A percentile compares a stretch with the other conserved stretches of the same genome.
Evolutionary conservation across 2,888 invertebrate genomes (phyloP).

Genomic region (Zeuzera pyrina): DNA sequence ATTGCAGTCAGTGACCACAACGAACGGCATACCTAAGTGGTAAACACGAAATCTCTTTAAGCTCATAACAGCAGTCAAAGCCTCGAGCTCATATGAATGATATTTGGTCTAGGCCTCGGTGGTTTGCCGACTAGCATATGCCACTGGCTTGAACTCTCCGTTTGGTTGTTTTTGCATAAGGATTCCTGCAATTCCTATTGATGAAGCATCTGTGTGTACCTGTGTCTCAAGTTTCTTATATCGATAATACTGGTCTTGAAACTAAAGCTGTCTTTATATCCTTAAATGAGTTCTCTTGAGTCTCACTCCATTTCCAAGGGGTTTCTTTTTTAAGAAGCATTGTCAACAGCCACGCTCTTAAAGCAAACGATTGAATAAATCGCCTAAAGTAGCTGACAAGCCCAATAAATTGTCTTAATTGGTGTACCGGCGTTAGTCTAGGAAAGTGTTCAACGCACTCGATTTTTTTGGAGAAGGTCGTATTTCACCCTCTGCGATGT

Average conservation of each 20-base stretch:
- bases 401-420: too few relatives aligned
- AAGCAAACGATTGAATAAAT: too few relatives aligned
- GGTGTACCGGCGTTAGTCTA: too few relatives aligned
- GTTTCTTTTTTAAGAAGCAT: constrained; percentile 13
- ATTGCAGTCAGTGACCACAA: constrained; percentile 7
- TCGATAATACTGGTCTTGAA: constrained; percentile 17
- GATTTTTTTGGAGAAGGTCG: too few relatives aligned
- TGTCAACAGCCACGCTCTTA: too few relatives aligned
- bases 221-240: constrained; percentile 17
- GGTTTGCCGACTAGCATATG: constrained; percentile 12
- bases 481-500: too few relatives aligned
- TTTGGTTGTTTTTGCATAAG: constrained; percentile 9
- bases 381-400: too few relatives aligned
- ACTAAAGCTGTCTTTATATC: constrained; percentile 15
- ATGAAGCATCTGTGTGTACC: constrained; percentile 10
- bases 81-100: constrained; percentile 11
- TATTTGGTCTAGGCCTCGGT: constrained; percentile 6
- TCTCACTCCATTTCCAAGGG: constrained; percentile 11
- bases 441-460: too few relatives aligned
- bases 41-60: constrained; percentile 4
- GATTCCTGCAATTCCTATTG: constrained; percentile 8
- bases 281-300: constrained; percentile 16
- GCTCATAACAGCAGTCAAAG: constrained; percentile 5
- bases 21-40: constrained; percentile 5
- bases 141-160: constrained; percentile 7